These are phyloP conservation scores for Microplitis deprimator DNA, from an alignment of 2,888 invertebrate genomes.

Conservation along the genomic window DNA sequence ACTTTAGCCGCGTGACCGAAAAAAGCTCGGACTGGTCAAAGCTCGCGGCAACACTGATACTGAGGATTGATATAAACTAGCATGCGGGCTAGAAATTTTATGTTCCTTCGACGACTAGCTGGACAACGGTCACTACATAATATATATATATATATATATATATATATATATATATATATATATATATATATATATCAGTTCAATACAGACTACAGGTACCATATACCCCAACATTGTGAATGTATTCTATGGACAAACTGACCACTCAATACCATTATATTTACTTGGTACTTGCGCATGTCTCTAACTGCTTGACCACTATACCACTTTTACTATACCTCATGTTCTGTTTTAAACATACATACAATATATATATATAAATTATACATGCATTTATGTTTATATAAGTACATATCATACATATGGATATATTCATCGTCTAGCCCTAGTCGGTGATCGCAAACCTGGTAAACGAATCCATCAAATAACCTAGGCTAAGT, in stretches of 20 bases:
- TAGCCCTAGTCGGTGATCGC: not conserved
- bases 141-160: not conserved
- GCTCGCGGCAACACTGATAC: not conserved
- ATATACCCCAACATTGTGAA: conserved; percentile 27
- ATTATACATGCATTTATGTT: too few species aligned
- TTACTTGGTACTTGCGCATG: conserved; percentile 59
- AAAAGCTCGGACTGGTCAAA: not conserved
- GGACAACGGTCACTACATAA: not conserved
- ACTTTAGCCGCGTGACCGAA: not conserved
- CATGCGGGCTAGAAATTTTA: not conserved
- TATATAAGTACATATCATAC: too few species aligned
- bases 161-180: not conserved
- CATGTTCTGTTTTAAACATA: not conserved
- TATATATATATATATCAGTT: not conserved
- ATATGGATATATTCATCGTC: too few species aligned
- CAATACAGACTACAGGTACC: conserved; percentile 1
- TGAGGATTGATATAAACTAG: too few species aligned
- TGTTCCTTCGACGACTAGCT: not conserved
- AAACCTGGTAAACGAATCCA: not conserved
- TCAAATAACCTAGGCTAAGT: not conserved
- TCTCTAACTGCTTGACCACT: conserved; percentile 47
- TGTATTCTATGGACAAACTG: conserved; percentile 57
- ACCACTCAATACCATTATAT: conserved; percentile 67
- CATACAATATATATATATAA: not conserved
- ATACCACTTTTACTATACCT: not conserved